A percentile compares a stretch with the other conserved stretches of the same genome.
These are phyloP conservation scores for Sminthopsis crassicaudata DNA, from an alignment of 2,113 vertebrate genomes.

Conservation along the genomic window DNA sequence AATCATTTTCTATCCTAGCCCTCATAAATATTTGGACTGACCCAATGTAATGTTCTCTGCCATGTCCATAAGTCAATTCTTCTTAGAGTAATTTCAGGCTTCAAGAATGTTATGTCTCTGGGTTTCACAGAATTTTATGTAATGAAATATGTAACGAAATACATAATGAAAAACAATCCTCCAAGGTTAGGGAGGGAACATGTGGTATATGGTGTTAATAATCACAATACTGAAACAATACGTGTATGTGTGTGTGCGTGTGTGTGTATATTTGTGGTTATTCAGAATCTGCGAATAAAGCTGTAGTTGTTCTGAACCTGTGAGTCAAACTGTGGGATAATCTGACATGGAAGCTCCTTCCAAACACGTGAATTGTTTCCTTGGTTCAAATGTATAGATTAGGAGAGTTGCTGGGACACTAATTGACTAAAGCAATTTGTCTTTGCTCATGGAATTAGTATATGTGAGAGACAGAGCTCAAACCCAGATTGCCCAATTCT, in stretches of 20 bases:
- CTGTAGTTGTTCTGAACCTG: neutral
- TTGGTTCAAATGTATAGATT: neutral
- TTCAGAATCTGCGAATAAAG: too few species aligned
- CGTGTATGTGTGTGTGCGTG: too few species aligned
- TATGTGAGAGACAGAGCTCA: neutral
- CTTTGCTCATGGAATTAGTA: neutral
- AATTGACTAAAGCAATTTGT: neutral
- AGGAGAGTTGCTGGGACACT: neutral
- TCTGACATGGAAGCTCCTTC: neutral
- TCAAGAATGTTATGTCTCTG: neutral
- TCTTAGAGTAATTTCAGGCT: neutral
- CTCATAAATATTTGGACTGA: neutral
- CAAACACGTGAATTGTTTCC: neutral
- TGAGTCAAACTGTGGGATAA: neutral
- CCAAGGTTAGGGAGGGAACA: neutral
- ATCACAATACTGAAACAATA: neutral
- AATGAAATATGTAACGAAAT: neutral
- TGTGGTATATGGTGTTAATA: neutral
- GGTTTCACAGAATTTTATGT: neutral
- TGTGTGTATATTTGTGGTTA: too few species aligned
- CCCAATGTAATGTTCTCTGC: neutral
- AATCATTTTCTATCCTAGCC: neutral
- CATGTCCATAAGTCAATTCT: neutral
- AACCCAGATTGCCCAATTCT: neutral
- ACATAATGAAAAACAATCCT: neutral